Percentiles rank a stretch among this genome's conserved stretches.
Evolutionary conservation across 53 echinoderm and acorn worm species (phyloP).

Genomic region (Apostichopus leukothele): DNA sequence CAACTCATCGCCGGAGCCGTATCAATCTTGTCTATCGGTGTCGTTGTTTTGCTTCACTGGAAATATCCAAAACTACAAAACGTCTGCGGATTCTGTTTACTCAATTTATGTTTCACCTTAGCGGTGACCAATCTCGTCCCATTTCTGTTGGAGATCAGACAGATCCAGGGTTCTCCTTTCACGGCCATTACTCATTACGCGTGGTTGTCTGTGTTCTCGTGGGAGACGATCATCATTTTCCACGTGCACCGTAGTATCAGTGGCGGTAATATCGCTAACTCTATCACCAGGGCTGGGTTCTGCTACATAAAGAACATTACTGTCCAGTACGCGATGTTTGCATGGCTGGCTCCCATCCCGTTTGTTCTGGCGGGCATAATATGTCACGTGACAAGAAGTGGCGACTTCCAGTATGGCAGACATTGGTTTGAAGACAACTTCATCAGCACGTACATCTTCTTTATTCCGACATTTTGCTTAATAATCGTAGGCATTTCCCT

Average conservation of each 20-base stretch:
- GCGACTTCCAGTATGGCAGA: conserved; percentile 1
- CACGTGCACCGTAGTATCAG: conserved; percentile 16
- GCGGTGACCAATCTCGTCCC: neutral
- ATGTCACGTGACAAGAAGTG: neutral
- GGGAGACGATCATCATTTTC: conserved; percentile 29
- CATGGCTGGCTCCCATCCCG: conserved; percentile 9
- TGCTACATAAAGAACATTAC: neutral
- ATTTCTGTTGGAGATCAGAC: neutral
- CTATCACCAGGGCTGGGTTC: neutral
- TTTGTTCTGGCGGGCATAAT: conserved; percentile 21
- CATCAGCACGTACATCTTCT: conserved; percentile 4
- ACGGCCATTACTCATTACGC: conserved; percentile 11
- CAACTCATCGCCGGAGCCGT: neutral
- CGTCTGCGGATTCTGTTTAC: conserved; percentile 28
- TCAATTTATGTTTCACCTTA: neutral
- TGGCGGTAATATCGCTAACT: neutral
- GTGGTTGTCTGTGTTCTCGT: conserved; percentile 22
- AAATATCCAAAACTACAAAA: conserved; percentile 16
- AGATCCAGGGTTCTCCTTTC: neutral
- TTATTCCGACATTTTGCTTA: conserved; percentile 24
- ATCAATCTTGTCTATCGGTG: neutral
- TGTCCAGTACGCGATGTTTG: neutral
- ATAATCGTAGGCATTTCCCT: neutral
- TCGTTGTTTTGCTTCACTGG: conserved; percentile 26
- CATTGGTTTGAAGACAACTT: conserved; percentile 24